Evolutionary conservation across 2,113 vertebrate genomes (phyloP).

Genomic region (Girardinichthys multiradiatus): DNA sequence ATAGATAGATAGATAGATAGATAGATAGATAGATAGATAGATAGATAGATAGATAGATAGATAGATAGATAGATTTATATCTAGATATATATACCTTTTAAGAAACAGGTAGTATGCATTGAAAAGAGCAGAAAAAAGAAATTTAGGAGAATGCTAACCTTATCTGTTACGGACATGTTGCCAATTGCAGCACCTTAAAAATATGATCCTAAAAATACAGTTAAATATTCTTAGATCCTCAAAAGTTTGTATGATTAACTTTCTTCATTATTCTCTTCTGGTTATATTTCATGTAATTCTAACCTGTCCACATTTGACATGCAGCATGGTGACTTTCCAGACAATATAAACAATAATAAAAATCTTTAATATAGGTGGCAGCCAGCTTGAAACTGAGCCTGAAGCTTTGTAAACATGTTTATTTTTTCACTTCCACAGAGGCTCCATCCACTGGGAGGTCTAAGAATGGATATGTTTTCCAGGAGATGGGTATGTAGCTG

Average conservation of each 20-base stretch:
- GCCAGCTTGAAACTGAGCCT: neutral
- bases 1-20: no score
- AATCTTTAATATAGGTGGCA: neutral
- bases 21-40: no score
- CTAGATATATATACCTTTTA: no score
- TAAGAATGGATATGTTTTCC: constrained; percentile 86
- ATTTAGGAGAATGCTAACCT: no score
- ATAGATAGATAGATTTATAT: no score
- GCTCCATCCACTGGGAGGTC: constrained; percentile 78
- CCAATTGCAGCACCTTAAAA: no score
- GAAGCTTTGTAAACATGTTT: constrained; percentile 14
- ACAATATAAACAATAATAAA: constrained; percentile 16
- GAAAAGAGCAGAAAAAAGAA: no score
- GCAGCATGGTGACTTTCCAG: neutral
- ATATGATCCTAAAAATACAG: neutral
- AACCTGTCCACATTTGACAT: neutral
- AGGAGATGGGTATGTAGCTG: constrained; percentile 81
- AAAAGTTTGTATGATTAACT: neutral
- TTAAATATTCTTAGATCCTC: neutral
- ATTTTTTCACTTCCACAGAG: constrained; percentile 50
- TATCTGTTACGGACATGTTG: no score
- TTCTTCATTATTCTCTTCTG: constrained; percentile 3
- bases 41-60: no score
- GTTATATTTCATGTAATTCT: neutral
- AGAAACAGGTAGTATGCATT: no score